Percentiles rank a stretch among this genome's conserved stretches.
These are phyloP conservation scores for Hydrolagus affinis DNA, from an alignment of 2,113 vertebrate genomes.

Conservation along the genomic window DNA sequence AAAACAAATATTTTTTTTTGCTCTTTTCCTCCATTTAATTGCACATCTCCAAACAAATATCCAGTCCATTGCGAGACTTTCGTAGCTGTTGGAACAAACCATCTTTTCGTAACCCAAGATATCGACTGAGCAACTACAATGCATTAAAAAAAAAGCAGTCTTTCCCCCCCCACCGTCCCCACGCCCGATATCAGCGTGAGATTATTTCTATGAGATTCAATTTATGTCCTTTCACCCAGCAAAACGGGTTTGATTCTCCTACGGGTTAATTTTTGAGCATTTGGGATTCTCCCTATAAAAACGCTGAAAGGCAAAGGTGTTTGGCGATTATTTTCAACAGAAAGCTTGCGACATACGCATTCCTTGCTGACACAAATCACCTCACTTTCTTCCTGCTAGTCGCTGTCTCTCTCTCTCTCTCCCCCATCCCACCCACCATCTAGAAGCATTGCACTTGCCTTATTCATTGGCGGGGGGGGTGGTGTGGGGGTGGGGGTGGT, in stretches of 20 bases:
- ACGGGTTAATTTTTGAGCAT: not conserved
- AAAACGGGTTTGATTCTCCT: no score
- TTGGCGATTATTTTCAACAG: not conserved
- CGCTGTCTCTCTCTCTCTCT: not conserved
- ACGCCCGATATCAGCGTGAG: no score
- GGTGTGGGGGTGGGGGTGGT: no score
- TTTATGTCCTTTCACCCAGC: no score
- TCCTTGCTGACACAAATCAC: no score
- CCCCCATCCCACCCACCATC: not conserved
- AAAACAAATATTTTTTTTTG: slow-evolving; percentile 41
- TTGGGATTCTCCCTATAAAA: not conserved
- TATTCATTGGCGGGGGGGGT: not conserved
- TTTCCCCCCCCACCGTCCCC: no score
- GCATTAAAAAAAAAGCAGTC: not conserved
- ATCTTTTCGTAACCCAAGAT: not conserved
- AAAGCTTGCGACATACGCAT: not conserved
- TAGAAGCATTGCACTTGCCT: slow-evolving; percentile 4
- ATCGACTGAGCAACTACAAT: not conserved
- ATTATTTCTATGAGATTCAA: no score
- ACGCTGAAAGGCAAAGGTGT: not conserved
- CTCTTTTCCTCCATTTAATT: not conserved
- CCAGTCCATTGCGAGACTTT: not conserved
- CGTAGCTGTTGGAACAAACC: not conserved
- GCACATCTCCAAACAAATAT: slow-evolving; percentile 22
- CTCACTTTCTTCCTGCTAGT: not conserved